Conservation (phyloP, 2,888 invertebrate species). For the Stramonita haemastoma region DNA sequence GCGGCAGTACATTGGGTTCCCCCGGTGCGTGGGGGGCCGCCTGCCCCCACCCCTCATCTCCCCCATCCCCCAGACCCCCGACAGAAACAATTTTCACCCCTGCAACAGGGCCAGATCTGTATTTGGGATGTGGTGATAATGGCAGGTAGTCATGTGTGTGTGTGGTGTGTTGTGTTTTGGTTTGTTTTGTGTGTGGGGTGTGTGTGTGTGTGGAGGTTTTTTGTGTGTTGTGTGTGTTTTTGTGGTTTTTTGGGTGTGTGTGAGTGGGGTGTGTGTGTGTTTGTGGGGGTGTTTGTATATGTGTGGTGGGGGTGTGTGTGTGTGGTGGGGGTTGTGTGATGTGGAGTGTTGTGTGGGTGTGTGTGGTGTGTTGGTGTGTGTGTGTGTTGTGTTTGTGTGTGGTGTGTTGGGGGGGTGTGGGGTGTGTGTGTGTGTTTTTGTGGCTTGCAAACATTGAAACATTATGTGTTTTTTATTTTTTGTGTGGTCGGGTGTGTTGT, state of each 20-base stretch:
- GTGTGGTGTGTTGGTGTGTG: background rate
- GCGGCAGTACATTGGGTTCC: conserved; percentile 87
- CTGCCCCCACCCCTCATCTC: conserved; percentile 96
- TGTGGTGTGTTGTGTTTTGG: background rate
- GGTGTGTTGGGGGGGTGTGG: too few relatives aligned
- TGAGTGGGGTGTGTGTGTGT: too few relatives aligned
- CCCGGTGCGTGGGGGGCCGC: conserved; percentile 97
- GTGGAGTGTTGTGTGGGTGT: too few relatives aligned
- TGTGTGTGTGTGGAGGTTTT: background rate
- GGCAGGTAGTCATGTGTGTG: conserved; percentile 56
- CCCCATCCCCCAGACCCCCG: conserved; percentile 92
- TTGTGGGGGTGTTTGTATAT: background rate
- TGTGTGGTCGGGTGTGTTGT: too few relatives aligned
- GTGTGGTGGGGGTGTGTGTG: background rate
- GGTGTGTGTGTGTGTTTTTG: too few relatives aligned
- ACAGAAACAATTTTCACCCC: conserved; percentile 94
- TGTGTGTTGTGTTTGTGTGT: conserved; percentile 4
- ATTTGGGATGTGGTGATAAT: conserved; percentile 88
- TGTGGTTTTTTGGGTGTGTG: too few relatives aligned
- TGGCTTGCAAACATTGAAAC: too few relatives aligned
- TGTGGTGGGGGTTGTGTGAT: background rate
- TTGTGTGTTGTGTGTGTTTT: too few relatives aligned
- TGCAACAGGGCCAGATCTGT: conserved; percentile 98
- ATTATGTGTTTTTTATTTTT: too few relatives aligned
- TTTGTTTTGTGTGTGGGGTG: too few relatives aligned